Conservation (phyloP, 2,888 invertebrate species). For the Cabera pusaria region DNA sequence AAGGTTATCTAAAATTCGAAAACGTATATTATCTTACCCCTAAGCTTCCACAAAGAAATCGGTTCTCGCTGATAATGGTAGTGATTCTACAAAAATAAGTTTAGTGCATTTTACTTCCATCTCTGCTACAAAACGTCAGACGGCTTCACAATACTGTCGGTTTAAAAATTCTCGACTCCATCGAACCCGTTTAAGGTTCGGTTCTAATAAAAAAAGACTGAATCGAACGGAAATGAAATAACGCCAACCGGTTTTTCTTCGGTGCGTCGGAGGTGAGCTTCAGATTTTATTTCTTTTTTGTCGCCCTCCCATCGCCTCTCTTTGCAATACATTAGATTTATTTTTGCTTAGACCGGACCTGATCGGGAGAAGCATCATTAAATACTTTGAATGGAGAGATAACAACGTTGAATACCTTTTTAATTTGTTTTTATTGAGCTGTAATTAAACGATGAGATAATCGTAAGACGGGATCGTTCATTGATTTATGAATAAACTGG, state of each 20-base stretch:
- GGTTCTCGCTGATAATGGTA: not conserved
- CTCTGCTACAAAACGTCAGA: slow-evolving; percentile 21
- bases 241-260: slow-evolving; percentile 75
- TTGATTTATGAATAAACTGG: no score
- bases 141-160: slow-evolving; percentile 26
- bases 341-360: slow-evolving; percentile 19
- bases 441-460: slow-evolving; percentile 9
- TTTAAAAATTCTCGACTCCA: slow-evolving; percentile 49
- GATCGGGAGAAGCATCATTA: no score
- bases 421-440: slow-evolving; percentile 5
- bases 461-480: slow-evolving; percentile 1
- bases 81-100: slow-evolving; percentile 10
- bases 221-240: slow-evolving; percentile 81
- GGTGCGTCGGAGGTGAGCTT: slow-evolving; percentile 54
- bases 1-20: no score
- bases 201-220: slow-evolving; percentile 71
- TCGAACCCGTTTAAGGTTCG: slow-evolving; percentile 68
- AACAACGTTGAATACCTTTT: slow-evolving; percentile 4
- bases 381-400: slow-evolving; percentile 13
- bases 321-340: slow-evolving; percentile 34
- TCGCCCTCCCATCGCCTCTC: slow-evolving; percentile 42
- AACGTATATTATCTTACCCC: no score
- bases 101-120: slow-evolving; percentile 14
- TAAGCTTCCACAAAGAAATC: not conserved
- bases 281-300: slow-evolving; percentile 55